These are phyloP conservation scores for Panzeria rudis DNA, from an alignment of 2,888 invertebrate species.

Conservation along the genomic window DNA sequence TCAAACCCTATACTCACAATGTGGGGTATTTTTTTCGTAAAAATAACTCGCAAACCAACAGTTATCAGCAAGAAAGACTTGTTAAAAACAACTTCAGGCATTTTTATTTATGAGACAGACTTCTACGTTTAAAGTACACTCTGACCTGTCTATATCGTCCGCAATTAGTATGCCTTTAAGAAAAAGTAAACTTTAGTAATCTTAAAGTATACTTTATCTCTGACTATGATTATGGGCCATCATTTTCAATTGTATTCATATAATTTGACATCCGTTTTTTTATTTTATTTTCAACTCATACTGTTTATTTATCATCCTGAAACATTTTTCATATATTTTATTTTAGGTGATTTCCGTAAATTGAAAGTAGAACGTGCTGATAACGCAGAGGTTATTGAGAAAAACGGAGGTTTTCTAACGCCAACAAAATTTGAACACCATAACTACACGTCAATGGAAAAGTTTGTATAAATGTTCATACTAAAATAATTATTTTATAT, in stretches of 20 bases:
- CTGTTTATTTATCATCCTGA: constrained; percentile 21
- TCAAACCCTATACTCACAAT: no score
- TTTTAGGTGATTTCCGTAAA: constrained; percentile 80
- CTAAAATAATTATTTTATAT: neutral
- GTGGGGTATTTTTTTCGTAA: no score
- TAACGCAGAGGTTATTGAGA: constrained; percentile 72
- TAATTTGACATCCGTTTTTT: constrained; percentile 2
- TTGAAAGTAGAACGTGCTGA: constrained; percentile 80
- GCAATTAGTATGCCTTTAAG: no score
- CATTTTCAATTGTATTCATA: constrained; percentile 26
- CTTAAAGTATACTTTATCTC: no score
- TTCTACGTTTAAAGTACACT: no score
- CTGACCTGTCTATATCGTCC: no score
- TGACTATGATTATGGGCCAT: neutral
- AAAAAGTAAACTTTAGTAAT: no score
- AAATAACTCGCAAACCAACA: no score
- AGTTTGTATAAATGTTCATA: constrained; percentile 78
- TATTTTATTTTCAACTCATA: constrained; percentile 38
- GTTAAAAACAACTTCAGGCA: no score
- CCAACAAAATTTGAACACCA: constrained; percentile 90
- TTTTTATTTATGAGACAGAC: no score
- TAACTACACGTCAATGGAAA: constrained; percentile 90
- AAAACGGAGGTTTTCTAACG: constrained; percentile 83
- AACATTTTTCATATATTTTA: constrained; percentile 20
- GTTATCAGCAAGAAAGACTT: no score